Evolutionary conservation across 1,140 invertebrate genomes (phyloP), one percentile per base, ranked within the genome.

Genomic region (Portunus trituberculatus): DNA sequence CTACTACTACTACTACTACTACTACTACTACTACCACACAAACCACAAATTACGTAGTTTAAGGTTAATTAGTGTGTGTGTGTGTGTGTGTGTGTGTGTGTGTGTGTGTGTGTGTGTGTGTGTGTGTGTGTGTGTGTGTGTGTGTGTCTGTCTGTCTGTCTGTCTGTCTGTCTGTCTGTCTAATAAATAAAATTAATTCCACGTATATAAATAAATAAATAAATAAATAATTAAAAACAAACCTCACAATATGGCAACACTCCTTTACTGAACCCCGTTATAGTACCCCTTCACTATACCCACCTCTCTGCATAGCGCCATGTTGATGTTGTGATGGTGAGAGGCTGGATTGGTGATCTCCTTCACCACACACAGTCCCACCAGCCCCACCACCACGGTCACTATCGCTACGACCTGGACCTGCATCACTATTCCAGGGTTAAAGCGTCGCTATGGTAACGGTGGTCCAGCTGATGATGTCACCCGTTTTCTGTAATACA

Each of bases 321-420:
- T 12, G 67, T 45, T 92, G 12, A 92, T 92, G 10, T 28, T 29
- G 0, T 82, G 28, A 20, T 83, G 59, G 39, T 92, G 20, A 4
- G 28, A 32, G 14, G 45, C 28, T 16, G 10, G 14, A 31, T 67
- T 92, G 25, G 59, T 92, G 14, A 92, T 14, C 67, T 92, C 91
- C 67, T 92, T 92, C 59, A 92, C 59, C 31, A 92, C 46, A 39
- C 59, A 83, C 10, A 92, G 91, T 29, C 91, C 91, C 39, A 92
- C 76, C 59, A 92, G 91, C 0, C 91, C 91, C 67, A 83, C 67
- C 91, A 92, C 16, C 91, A 92, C 59, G 52, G 91, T 92, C 76
- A 83, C 20, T n/a, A 92, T 20, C 6, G 91, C 91, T 31, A 92
- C 91, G 14, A 92, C 91, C 67, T 92, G 91, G 14, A n/a, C 45